phyloP scores from a whole-genome alignment of 2,113 vertebrate genomes.

The Microcebus jonahi region DNA sequence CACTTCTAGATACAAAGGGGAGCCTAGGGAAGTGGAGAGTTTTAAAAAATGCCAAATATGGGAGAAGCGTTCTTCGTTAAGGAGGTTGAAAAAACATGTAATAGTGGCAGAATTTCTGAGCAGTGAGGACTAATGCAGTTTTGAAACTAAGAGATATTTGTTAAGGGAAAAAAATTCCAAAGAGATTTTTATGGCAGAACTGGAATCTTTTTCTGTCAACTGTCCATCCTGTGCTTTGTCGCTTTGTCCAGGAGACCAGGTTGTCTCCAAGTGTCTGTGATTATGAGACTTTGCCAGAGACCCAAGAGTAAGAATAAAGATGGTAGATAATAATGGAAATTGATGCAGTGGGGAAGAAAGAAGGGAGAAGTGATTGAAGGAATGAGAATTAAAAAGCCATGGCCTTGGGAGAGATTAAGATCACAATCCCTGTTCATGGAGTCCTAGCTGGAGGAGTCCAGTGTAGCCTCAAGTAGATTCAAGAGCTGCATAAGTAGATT shows the following conservation, averaged over 20 bases:
- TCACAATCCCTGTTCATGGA: background rate
- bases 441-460: background rate
- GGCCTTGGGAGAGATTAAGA: background rate
- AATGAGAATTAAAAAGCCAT: background rate
- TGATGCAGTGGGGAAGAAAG: background rate
- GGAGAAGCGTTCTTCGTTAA: background rate
- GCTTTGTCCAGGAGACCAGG: background rate
- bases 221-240: background rate
- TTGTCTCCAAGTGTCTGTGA: background rate
- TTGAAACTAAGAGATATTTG: background rate
- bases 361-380: background rate
- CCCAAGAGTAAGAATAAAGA: background rate
- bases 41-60: background rate
- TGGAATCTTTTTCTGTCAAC: background rate
- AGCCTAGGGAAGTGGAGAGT: background rate
- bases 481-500: background rate
- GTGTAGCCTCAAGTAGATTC: background rate
- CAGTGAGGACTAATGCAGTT: background rate
- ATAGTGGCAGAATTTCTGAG: background rate
- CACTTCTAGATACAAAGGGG: background rate
- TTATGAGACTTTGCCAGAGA: background rate
- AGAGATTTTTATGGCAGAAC: background rate
- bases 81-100: background rate
- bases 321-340: background rate
- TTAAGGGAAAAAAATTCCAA: background rate